A percentile compares a stretch with the other conserved stretches of the same genome.
Conservation (phyloP, 2,888 invertebrate species). For the Falcaria lacertinaria region DNA sequence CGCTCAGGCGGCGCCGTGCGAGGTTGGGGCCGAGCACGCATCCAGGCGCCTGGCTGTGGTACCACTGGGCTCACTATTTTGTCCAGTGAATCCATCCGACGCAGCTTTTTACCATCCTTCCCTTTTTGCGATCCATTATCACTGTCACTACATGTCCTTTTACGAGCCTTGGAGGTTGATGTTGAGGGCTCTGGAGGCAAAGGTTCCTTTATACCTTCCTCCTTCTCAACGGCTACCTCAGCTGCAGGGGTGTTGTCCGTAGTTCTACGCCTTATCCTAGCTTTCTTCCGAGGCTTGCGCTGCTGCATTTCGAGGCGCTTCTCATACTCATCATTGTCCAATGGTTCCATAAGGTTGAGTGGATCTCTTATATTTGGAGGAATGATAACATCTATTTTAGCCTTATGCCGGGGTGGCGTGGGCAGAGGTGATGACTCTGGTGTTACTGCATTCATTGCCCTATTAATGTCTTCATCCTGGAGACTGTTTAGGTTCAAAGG, state of each 20-base stretch:
- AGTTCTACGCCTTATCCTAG: constrained; percentile 77
- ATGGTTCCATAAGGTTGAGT: constrained; percentile 89
- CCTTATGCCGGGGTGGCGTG: constrained; percentile 88
- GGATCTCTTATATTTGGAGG: constrained; percentile 96
- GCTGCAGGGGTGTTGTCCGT: constrained; percentile 65
- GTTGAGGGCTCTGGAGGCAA: constrained; percentile 60
- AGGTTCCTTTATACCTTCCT: constrained; percentile 58
- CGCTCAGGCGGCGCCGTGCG: constrained; percentile 59
- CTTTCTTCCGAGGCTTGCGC: constrained; percentile 83
- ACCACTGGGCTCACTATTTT: constrained; percentile 96
- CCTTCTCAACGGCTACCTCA: constrained; percentile 39
- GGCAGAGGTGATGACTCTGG: constrained; percentile 95
- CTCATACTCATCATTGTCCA: constrained; percentile 90
- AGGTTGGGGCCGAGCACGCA: constrained; percentile 72
- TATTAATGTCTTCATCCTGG: constrained; percentile 87
- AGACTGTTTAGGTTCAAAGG: constrained; percentile 96
- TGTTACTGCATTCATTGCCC: constrained; percentile 92
- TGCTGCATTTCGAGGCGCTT: constrained; percentile 86
- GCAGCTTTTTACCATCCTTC: constrained; percentile 76
- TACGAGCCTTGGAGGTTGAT: constrained; percentile 57
- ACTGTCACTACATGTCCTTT: constrained; percentile 78
- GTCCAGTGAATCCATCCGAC: constrained; percentile 87
- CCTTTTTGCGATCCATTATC: constrained; percentile 77
- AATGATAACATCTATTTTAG: constrained; percentile 92
- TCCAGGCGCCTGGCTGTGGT: constrained; percentile 93